phyloP scores from a whole-genome alignment of 2,888 invertebrate genomes.

The Dusona sp. region DNA sequence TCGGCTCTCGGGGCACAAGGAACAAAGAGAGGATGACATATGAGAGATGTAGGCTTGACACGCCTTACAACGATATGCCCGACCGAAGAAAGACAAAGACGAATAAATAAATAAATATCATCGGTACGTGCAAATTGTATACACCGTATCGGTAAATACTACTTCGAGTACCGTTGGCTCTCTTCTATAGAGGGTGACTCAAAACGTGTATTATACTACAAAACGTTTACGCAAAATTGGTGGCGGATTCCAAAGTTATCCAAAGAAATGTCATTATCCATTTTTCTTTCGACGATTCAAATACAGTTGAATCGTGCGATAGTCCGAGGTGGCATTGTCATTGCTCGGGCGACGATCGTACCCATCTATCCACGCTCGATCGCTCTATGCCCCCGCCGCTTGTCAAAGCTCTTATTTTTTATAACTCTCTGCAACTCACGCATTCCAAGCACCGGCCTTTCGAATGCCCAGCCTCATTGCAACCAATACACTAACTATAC shows the following conservation, averaged over 20 bases:
- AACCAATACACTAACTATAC: neutral
- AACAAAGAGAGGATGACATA: slow-evolving; percentile 18
- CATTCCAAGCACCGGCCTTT: slow-evolving; percentile 47
- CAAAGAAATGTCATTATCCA: neutral
- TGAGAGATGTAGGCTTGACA: slow-evolving; percentile 14
- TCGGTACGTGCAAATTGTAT: slow-evolving; percentile 46
- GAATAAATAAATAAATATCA: slow-evolving; percentile 35
- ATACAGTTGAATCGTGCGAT: too few species aligned
- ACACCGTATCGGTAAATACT: slow-evolving; percentile 36
- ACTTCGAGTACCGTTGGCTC: slow-evolving; percentile 65
- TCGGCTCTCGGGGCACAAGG: neutral
- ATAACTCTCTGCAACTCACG: slow-evolving; percentile 40
- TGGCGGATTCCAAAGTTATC: neutral
- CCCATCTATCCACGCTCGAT: slow-evolving; percentile 28
- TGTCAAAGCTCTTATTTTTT: slow-evolving; percentile 47
- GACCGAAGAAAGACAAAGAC: slow-evolving; percentile 24
- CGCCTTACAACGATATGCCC: slow-evolving; percentile 19
- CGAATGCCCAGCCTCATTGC: slow-evolving; percentile 16
- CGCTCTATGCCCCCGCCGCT: slow-evolving; percentile 5
- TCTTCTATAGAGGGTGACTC: neutral
- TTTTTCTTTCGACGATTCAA: neutral
- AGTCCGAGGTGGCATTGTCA: slow-evolving; percentile 50
- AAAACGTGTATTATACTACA: neutral
- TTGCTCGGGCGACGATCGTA: slow-evolving; percentile 64
- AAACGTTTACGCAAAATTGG: neutral